Evolutionary conservation across 2,113 vertebrate genomes (phyloP), one percentile per base, ranked within the genome.

Genomic region (Elgaria multicarinata): DNA sequence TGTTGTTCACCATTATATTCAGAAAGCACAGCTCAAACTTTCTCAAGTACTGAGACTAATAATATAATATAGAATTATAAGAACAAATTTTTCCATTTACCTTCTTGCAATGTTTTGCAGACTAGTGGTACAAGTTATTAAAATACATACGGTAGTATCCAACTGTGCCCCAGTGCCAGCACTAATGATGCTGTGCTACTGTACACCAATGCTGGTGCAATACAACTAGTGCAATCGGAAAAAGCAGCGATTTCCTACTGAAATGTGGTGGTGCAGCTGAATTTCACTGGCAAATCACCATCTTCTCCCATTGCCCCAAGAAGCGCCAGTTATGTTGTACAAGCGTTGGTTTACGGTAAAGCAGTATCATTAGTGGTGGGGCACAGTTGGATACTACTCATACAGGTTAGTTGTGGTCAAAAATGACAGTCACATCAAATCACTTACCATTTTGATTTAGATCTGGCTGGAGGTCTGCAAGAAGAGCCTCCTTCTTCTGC

Each of bases 401-500:
- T 31, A 50, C n/a, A 71, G 44, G 12, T n/a, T 36, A 36, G 33
- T 24, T 58, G 22, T 3, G n/a, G 0, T 5, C 0, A 3, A 74
- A 7, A 22, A 7, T 44, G 0, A 12, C 31, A 8, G 10, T 33
- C 4, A 7, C 3, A 55, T 33, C 58, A 20, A 86, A 1, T 6
- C 71, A 92, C 96, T 96, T 92, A 98, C 98, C 96, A 89, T 95
- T 98, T 89, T 99, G 98, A 86, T 95, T 98, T 88, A 97, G 95
- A 91, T 99, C 98, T 83, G 99, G 99, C 93, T 99, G 98, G 12
- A 99, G 97, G 90, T 99, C 98, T 96, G 98, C 98, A 94, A 99
- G 97, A 89, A 98, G 97, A 94, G 99, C 99, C 92, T 99, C 98
- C 92, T 99, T 99, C 96, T 99, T 99, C 97, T 99, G 98, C 86